Conservation (phyloP, 2,113 vertebrate genomes). For the Zosterops hypoxanthus region DNA sequence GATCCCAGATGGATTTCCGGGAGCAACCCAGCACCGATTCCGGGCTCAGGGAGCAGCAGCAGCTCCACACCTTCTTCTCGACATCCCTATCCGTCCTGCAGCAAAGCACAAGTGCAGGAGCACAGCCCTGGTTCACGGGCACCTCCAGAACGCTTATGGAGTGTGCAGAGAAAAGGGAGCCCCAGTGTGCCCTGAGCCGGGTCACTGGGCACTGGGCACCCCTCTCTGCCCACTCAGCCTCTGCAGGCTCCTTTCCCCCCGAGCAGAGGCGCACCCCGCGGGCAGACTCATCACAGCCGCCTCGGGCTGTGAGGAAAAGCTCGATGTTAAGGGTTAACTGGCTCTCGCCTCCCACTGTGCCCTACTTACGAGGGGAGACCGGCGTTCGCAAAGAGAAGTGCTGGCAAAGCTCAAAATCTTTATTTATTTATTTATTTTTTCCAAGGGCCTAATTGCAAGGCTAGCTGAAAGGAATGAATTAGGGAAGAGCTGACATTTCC, state of each 20-base stretch:
- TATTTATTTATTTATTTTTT: not conserved
- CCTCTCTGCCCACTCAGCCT: not conserved
- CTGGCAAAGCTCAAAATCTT: not conserved
- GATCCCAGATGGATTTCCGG: constrained; percentile 44
- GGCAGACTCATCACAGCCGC: not conserved
- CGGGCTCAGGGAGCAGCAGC: not conserved
- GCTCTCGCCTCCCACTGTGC: not conserved
- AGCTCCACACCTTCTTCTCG: not conserved
- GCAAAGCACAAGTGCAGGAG: not conserved
- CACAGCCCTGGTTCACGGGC: not conserved
- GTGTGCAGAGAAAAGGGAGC: not conserved
- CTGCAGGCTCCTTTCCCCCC: not conserved
- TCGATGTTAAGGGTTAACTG: not conserved
- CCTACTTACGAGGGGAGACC: not conserved
- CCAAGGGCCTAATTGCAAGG: not conserved
- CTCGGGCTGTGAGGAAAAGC: not conserved
- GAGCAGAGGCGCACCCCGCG: not conserved
- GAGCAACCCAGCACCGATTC: rapidly evolving
- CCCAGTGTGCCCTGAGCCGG: rapidly evolving
- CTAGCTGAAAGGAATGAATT: not conserved
- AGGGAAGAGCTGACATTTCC: not conserved
- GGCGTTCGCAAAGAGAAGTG: not conserved
- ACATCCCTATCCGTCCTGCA: not conserved
- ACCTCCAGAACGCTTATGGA: not conserved
- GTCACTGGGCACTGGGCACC: not conserved